Base-by-base conservation (phyloP, 2,888 invertebrate genomes). In the Nymphalis polychloros region DNA sequence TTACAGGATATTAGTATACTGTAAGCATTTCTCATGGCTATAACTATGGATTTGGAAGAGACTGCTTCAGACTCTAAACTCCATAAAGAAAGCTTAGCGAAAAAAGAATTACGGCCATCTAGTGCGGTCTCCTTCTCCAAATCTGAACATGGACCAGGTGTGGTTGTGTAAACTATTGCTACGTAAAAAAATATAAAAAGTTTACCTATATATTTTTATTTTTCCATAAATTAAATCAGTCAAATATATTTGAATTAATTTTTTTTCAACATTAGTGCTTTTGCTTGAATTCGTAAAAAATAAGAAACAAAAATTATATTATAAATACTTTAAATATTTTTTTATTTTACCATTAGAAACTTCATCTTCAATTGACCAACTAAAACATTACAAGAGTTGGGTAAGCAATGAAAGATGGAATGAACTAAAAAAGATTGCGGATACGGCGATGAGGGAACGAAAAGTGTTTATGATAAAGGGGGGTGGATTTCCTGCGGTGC, bases 401-500 rank as follows among this genome's bases (percentile, higher is more conserved):
- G 95, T 95, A 57, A 94, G 94, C 71, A 93, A 92, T 55, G 95
- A 96, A 13, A 89, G 95, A 79, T 93, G 96, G 90, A 93, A 93
- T 80, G 94, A 95, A 71, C 81, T 96, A 67, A 93, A 94, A 71
- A 94, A 94, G 75, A 89, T 93, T 71, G 95, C 95, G 0, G 95
- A 95, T 31, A 93, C 87, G 63, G 95, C 95, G 1, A 93, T 95
- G 79, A 94, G 90, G 75, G 94, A 94, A 6, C 94, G 93, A 73
- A 95, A 94, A 84, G 94, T 95, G 46, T 96, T 95, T 77, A 94
- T 95, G 79, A 95, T 95, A 82, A 94, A 94, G 77, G 96, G 96
- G 2, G 95, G 95, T 62, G 95, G 95, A 41, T 96, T 95, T 84
- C 94, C 95, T 10, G 94, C 96, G 0, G 92, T 97, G 10, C 93